Evolutionary conservation across 2,888 invertebrate genomes (phyloP).

Genomic region (Seladonia tumulorum): DNA sequence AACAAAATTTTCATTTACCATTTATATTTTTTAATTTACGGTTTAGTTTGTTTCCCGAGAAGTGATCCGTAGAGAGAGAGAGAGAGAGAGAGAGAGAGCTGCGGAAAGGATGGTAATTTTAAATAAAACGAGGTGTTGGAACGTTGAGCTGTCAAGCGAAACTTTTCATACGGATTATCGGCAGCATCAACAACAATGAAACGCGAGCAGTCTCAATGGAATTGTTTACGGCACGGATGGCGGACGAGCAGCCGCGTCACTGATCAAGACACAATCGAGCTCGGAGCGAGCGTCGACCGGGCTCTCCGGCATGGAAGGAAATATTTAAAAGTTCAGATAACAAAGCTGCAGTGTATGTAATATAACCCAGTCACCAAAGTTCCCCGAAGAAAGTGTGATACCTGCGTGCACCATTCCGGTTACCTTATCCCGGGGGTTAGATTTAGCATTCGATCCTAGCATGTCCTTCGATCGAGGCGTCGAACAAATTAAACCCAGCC

Average conservation of each 20-base stretch:
- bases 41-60: no score
- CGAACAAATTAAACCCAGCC: constrained; percentile 59
- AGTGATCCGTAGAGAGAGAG: no score
- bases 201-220: neutral
- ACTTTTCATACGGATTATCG: neutral
- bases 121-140: no score
- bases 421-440: constrained; percentile 48
- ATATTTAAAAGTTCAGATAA: constrained; percentile 56
- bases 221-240: neutral
- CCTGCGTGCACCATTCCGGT: constrained; percentile 67
- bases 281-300: constrained; percentile 43
- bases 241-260: constrained; percentile 57
- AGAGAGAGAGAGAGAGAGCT: no score
- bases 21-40: no score
- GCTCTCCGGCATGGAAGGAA: constrained; percentile 26
- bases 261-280: constrained; percentile 56
- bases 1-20: neutral
- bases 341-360: constrained; percentile 58
- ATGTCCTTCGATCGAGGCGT: constrained; percentile 48
- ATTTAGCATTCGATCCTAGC: constrained; percentile 57
- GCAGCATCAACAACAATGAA: neutral
- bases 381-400: constrained; percentile 58
- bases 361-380: constrained; percentile 64
- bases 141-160: no score
- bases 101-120: no score